These are phyloP conservation scores for Megaceryle torquata DNA, from an alignment of 2,113 vertebrate genomes.

Conservation along the genomic window DNA sequence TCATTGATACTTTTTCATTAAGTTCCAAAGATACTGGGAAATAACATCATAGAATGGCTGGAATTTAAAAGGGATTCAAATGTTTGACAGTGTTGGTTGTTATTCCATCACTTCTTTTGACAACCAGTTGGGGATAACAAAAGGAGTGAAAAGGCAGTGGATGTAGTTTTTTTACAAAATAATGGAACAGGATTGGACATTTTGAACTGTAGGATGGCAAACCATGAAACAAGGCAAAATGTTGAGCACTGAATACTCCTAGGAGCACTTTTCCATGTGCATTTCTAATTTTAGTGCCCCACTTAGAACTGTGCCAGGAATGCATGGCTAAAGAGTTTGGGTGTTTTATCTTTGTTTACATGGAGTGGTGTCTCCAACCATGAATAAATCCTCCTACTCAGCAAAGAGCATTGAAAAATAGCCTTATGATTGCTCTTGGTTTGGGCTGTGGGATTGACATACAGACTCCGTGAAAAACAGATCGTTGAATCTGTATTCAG, in stretches of 20 bases:
- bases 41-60: conserved; percentile 9
- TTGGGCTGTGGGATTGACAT: not conserved
- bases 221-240: not conserved
- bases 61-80: conserved; percentile 12
- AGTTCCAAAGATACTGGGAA: not conserved
- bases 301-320: not conserved
- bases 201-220: not conserved
- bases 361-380: not conserved
- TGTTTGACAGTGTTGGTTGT: not conserved
- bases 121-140: not conserved
- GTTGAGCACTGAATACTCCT: not conserved
- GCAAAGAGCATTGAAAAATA: not conserved
- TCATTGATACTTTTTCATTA: conserved; percentile 13
- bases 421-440: not conserved
- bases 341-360: not conserved
- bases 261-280: not conserved
- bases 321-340: accelerated
- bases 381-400: not conserved
- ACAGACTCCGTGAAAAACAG: not conserved
- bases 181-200: not conserved
- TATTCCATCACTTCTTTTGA: conserved; percentile 15
- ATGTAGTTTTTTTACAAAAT: not conserved
- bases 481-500: not conserved
- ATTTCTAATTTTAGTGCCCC: not conserved
- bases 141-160: not conserved